Evolutionary conservation across 2,888 invertebrate species (phyloP).

Genomic region (Diplazon laetatorius): DNA sequence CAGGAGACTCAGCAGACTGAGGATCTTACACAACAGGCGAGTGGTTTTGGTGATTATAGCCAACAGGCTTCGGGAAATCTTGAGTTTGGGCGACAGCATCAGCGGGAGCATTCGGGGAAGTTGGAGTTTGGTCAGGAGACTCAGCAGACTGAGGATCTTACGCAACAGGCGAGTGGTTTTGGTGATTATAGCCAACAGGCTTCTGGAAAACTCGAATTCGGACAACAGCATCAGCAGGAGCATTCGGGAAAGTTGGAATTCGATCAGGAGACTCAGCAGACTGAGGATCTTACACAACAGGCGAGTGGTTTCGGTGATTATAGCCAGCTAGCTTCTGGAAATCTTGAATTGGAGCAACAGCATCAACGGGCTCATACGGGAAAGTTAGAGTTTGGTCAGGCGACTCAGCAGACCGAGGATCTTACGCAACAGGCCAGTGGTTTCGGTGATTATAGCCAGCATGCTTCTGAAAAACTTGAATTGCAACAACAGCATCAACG

Average conservation of each 20-base stretch:
- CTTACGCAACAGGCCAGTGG: constrained; percentile 59
- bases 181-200: constrained; percentile 62
- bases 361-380: constrained; percentile 37
- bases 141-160: constrained; percentile 67
- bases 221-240: constrained; percentile 20
- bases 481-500: constrained; percentile 57
- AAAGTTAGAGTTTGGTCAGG: constrained; percentile 47
- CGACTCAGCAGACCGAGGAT: constrained; percentile 61
- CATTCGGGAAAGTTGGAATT: constrained; percentile 46
- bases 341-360: constrained; percentile 34
- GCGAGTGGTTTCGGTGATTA: constrained; percentile 40
- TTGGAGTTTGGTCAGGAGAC: constrained; percentile 74
- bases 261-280: constrained; percentile 56
- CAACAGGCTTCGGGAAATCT: constrained; percentile 59
- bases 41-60: constrained; percentile 47
- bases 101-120: constrained; percentile 9
- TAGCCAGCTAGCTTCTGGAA: constrained; percentile 47
- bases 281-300: constrained; percentile 67
- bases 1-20: constrained; percentile 47
- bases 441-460: constrained; percentile 66
- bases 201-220: constrained; percentile 34
- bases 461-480: constrained; percentile 46
- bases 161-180: constrained; percentile 58
- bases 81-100: constrained; percentile 49
- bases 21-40: constrained; percentile 45